phyloP scores from a whole-genome alignment of 1,140 invertebrate species.

The Mya arenaria region DNA sequence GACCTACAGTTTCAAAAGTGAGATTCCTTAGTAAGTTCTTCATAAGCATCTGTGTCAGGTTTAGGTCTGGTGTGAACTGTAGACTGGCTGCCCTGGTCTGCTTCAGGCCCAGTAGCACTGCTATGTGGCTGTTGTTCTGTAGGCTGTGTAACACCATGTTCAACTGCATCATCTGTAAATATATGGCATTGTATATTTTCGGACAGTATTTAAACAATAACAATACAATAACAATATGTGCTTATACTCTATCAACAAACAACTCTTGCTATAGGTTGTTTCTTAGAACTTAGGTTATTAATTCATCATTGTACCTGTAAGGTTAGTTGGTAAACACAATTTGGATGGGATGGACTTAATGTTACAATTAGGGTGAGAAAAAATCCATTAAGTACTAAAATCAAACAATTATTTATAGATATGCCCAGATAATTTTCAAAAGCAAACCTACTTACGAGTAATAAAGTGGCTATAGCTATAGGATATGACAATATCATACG shows the following conservation, averaged over 20 bases:
- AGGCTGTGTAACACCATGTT: constrained; percentile 85
- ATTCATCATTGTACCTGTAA: background rate
- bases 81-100: constrained; percentile 1
- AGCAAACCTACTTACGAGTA: too few relatives aligned
- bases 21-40: constrained; percentile 84
- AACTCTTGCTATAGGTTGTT: background rate
- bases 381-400: too few relatives aligned
- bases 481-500: too few relatives aligned
- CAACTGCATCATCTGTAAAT: constrained; percentile 84
- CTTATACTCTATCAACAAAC: background rate
- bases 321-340: background rate
- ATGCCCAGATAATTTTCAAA: too few relatives aligned
- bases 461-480: too few relatives aligned
- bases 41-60: constrained; percentile 83
- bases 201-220: background rate
- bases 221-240: background rate
- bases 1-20: constrained; percentile 82
- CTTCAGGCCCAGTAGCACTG: constrained; percentile 83
- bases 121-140: constrained; percentile 85
- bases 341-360: too few relatives aligned
- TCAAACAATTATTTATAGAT: too few relatives aligned
- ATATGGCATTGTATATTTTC: background rate
- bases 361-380: too few relatives aligned
- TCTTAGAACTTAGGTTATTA: too few relatives aligned
- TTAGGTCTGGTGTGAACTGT: constrained; percentile 73